Evolutionary conservation across 2,888 invertebrate genomes (phyloP), one percentile per base, ranked within the genome.

Genomic region (Maniola hyperantus): DNA sequence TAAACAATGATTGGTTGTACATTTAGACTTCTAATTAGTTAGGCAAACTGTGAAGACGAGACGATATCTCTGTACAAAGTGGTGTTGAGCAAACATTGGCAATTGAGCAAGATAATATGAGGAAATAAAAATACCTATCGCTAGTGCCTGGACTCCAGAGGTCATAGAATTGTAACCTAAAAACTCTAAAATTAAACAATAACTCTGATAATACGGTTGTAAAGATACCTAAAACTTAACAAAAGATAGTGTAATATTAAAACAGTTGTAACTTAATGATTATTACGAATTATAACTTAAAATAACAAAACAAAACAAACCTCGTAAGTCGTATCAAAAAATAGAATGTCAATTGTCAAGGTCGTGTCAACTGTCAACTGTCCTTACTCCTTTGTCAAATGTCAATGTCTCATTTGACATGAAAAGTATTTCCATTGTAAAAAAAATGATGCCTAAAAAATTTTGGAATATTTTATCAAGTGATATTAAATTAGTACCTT

Each of bases 121-220:
- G 36, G 48, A 50, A 60, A 60, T 36, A n/a, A 51, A 11, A 34
- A 46, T 48, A 34, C 11, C n/a, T 36, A 13, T 36, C 13, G 2
- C 1, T n/a, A 44, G 36, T 36, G 36, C 13, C n/a, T 18, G 50
- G 10, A 20, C 18, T 10, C 15, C 15, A 44, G 50, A 70, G 70
- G 68, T 68, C 70, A 68, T 51, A n/a, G 13, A 68, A 65, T 59
- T 70, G 65, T 62, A 67, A 60, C 53, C 50, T 64, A 65, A 20
- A 53, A 51, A 6, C 10, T 8, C 10, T 8, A 0, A 51, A 34
- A 54, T n/a, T 34, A n/a, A 54, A 54, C n/a, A 7, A 15, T 7
- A 8, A 36, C 18, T 55, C 10, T 11, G 55, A 55, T 55, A 18
- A 53, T 18, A 18, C 34, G 6, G 18, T 8, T n/a, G n/a, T n/a